Evolutionary conservation across 2,888 invertebrate species (phyloP), one percentile per base, ranked within the genome.

Genomic region (Magallana nippona): DNA sequence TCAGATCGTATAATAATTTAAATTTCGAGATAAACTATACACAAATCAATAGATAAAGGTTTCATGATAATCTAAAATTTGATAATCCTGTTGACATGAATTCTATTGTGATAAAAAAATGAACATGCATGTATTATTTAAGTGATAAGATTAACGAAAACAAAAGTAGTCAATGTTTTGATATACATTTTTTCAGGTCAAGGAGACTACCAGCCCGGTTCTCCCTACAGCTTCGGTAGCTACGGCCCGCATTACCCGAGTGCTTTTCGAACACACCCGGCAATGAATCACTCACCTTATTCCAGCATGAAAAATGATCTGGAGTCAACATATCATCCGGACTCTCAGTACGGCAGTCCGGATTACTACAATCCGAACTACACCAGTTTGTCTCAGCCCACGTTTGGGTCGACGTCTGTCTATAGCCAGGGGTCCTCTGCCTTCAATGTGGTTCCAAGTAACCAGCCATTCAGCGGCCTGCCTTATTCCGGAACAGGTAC

Each of bases 391-490:
- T 78, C 87, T 27, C 90, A 90, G 78, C 58, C 88, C 11, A 82
- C 83, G 55, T 91, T 87, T 81, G 86, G 86, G 13, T 82, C 85
- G 0, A 87, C 86, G 55, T 86, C 84, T 78, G 84, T 89, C 2
- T 89, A 89, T 57, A 86, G 85, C 83, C 90, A 90, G 81, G 84
- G 87, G 60, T 91, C 91, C 56, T 92, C 92, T 86, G 92, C 92
- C 5, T 93, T 93, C 83, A 92, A 93, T 78, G 89, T 93, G 56
- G 92, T 93, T 3, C 91, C 90, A 82, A 91, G 90, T 81, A 89
- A 89, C 81, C 86, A 88, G 8, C 81, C 88, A 13, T 91, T 87
- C 82, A 83, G 88, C 79, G 86, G 78, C 8, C 60, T 32, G 8
- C 58, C 83, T 27, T 83, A 81, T 13, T 57, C 79, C 55, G 56